Evolutionary conservation across 1,140 invertebrate genomes (phyloP).

Genomic region (Drosophila lacertosa): DNA sequence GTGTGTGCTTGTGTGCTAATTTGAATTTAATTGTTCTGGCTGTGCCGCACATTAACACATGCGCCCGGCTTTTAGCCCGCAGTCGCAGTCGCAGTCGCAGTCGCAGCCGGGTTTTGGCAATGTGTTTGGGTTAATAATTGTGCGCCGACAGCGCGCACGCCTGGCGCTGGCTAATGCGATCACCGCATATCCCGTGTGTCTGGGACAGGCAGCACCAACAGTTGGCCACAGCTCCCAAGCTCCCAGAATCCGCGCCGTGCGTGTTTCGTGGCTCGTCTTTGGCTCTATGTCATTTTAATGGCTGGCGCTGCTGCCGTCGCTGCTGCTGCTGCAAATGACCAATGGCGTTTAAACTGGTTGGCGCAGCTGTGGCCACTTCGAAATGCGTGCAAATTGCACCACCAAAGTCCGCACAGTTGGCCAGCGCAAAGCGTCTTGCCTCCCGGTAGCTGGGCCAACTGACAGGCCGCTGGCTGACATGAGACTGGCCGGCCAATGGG

Average conservation of each 20-base stretch:
- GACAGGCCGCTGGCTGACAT: conserved; percentile 52
- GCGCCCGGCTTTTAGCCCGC: conserved; percentile 24
- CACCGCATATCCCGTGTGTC: conserved; percentile 7
- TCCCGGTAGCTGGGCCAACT: conserved; percentile 68
- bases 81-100: conserved; percentile 7
- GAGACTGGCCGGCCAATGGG: conserved; percentile 39
- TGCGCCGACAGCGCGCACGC: conserved; percentile 50
- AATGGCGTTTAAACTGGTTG: conserved; percentile 79
- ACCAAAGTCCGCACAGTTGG: conserved; percentile 15
- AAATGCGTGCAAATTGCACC: conserved; percentile 74
- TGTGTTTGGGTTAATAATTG: conserved; percentile 77
- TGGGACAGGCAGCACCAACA: conserved; percentile 14
- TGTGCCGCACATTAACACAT: conserved; percentile 66
- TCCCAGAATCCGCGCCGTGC: conserved; percentile 27
- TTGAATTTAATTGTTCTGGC: conserved; percentile 69
- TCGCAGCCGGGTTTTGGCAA: conserved; percentile 33
- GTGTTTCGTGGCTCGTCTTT: conserved; percentile 51
- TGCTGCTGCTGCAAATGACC: conserved; percentile 62
- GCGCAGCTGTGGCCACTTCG: conserved; percentile 68
- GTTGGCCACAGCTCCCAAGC: conserved; percentile 18
- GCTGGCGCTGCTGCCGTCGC: conserved; percentile 55
- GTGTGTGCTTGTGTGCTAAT: conserved; percentile 62
- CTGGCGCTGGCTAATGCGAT: conserved; percentile 18
- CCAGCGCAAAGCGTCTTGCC: conserved; percentile 43
- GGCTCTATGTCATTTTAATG: conserved; percentile 81